Conservation (phyloP, 1,140 invertebrate genomes). For the Lordiphosa collinella region DNA sequence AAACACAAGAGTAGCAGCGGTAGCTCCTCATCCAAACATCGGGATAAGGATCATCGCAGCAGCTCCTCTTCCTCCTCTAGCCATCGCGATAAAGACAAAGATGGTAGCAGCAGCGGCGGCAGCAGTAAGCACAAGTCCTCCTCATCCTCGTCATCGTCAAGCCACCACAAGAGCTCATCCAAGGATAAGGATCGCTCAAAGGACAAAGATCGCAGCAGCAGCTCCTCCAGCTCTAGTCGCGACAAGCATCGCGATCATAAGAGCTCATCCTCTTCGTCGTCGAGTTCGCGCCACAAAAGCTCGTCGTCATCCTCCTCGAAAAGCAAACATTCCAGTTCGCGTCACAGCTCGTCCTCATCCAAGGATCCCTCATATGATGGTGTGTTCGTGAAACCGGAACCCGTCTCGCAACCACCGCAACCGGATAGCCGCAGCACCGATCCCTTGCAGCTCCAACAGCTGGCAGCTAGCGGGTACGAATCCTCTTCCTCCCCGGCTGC, state of each 20-base stretch:
- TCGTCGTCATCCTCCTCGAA: conserved; percentile 72
- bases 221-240: conserved; percentile 80
- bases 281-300: conserved; percentile 75
- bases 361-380: conserved; percentile 68
- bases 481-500: not conserved
- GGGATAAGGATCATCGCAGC: conserved; percentile 74
- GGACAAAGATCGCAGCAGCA: conserved; percentile 79
- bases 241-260: conserved; percentile 82
- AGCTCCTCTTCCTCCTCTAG: conserved; percentile 59
- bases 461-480: not conserved
- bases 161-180: conserved; percentile 72
- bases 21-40: conserved; percentile 63
- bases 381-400: conserved; percentile 77
- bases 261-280: conserved; percentile 67
- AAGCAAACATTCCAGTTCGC: conserved; percentile 79
- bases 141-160: conserved; percentile 78
- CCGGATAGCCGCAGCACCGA: conserved; percentile 19
- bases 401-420: conserved; percentile 77
- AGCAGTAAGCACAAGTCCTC: conserved; percentile 79
- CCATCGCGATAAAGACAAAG: conserved; percentile 80
- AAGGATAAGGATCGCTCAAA: conserved; percentile 80
- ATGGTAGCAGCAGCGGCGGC: conserved; percentile 18
- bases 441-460: conserved; percentile 34
- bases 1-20: conserved; percentile 79
- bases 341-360: conserved; percentile 66